Base-by-base conservation (phyloP, 2,888 invertebrate genomes). In the Drosophila subsilvestris region DNA sequence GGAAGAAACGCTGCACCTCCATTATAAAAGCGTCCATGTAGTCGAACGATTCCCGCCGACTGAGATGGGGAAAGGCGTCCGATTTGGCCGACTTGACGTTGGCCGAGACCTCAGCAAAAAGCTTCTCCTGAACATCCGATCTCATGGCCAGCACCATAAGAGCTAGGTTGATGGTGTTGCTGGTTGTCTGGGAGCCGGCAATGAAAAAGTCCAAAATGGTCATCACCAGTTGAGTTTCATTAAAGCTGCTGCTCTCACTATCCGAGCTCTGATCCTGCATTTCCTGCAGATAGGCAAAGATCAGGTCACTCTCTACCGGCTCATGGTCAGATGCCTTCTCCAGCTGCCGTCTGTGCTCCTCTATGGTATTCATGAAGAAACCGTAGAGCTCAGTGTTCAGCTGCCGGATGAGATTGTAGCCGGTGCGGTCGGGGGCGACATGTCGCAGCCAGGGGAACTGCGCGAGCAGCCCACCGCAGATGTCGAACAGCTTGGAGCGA, bases 141-240 rank as follows among this genome's bases (percentile, higher is more conserved):
- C 94, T 92, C 27, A 94, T 83, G 18, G 94, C 91, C 93, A 95
- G 93, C 76, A 93, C 93, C 80, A 95, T 91, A 53, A 95, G 91
- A 0, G 94, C 93, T 82, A 95, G 93, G 76, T 94, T 94, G 17
- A 95, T 89, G 0, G 95, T 94, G 43, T 92, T 93, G 66, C 94
- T 94, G 0, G 95, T 95, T 0, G 95, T 95, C 76, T 93, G 93
- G 0, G 94, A 93, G 2, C 95, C 95, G 6, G 94, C 95, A 79
- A 95, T 93, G 78, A 95, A 95, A 50, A 95, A 92, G 88, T 96
- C 96, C 61, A 95, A 85, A 76, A 95, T 94, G 5, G 95, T 93
- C 93, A 95, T 93, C 5, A 94, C 91, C 56, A 95, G 88, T 83
- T 95, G 95, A 6, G 94, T 94, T 63, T 95, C 95, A 93, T 91